Evolutionary conservation across 2,797 vertebrate species (phyloP).

Genomic region (Cottoperca gobio): DNA sequence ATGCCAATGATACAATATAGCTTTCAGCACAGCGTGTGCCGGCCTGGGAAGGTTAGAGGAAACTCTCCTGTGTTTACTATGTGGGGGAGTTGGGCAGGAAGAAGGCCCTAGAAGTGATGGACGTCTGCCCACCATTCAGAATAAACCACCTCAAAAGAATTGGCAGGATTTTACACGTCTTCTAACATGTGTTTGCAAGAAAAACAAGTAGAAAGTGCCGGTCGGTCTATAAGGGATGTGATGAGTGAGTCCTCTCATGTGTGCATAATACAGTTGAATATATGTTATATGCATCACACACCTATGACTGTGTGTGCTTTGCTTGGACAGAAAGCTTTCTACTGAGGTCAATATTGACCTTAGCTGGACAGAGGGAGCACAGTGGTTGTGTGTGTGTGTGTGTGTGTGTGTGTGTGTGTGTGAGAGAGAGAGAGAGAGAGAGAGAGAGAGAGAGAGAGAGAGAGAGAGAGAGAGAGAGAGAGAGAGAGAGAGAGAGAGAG

Average conservation of each 20-base stretch:
- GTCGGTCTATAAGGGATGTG: slow-evolving; percentile 28
- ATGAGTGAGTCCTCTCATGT: slow-evolving; percentile 43
- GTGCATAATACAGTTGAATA: slow-evolving; percentile 36
- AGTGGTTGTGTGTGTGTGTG: slow-evolving; percentile 2
- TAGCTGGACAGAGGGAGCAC: slow-evolving; percentile 46
- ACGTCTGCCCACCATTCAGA: slow-evolving; percentile 49
- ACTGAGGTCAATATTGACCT: slow-evolving; percentile 80
- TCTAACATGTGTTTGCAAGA: slow-evolving; percentile 32
- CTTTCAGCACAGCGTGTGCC: slow-evolving; percentile 49
- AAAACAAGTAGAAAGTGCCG: slow-evolving; percentile 47
- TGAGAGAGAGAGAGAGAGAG: slow-evolving; percentile 10
- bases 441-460: slow-evolving; percentile 5
- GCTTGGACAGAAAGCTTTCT: slow-evolving; percentile 54
- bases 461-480: slow-evolving; percentile 7
- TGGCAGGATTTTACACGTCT: slow-evolving; percentile 44
- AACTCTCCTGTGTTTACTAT: slow-evolving; percentile 64
- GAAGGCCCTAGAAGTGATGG: slow-evolving; percentile 55
- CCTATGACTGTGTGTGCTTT: slow-evolving; percentile 49
- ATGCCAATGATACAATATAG: slow-evolving; percentile 30
- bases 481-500: no score
- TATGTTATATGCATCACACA: slow-evolving; percentile 46
- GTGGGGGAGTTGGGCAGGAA: slow-evolving; percentile 47
- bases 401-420: slow-evolving; percentile 9
- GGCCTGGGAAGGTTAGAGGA: slow-evolving; percentile 37
- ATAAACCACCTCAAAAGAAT: slow-evolving; percentile 39